Base-by-base conservation (phyloP, 2,113 vertebrate genomes). In the Theristicus caerulescens region DNA sequence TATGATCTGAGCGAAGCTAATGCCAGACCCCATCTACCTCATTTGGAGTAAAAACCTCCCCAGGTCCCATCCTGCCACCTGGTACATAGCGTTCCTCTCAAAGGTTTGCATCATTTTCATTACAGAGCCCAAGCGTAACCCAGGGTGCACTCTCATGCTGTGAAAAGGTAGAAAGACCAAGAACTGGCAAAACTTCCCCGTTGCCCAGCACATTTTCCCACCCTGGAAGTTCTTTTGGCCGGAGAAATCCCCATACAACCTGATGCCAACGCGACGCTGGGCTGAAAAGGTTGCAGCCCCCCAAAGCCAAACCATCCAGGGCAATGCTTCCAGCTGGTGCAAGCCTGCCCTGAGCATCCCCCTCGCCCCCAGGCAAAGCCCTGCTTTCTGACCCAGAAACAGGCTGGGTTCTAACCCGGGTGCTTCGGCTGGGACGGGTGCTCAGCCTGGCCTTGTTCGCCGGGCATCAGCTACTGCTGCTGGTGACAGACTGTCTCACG, bases 201-300 rank as follows among this genome's bases (percentile, higher is more conserved):
- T 65, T 40, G 16, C 67, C 51, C 44, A 19, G 29, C 27, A 29
- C 19, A 3, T 59, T 80, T 89, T 80, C 18, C 51, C 32, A 59
- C 38, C 11, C 13, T 74, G 9, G 14, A 74, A 58, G 21, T 31
- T 67, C 25, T 74, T 92, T 31, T 40, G 31, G 40, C 46, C 51
- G 20, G 54, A 73, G 36, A 85, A 92, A 74, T 82, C 61, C 10
- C 10, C 7, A 2, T 6, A 14, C 22, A 74, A 3, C 17, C 13
- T 24, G 26, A 61, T 4, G 7, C 13, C 47, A 66, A 3, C 3
- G 5, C 18, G 47, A 3, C 0, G 0, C 32, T 2, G 1, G 19
- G 22, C 49, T 66, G 42, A 59, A 38, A 49, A 36, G 32, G 49
- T n/a, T 73, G 31, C 20, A 61, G 32, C 11, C 21, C 18, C n/a